phyloP scores from a whole-genome alignment of 2,888 invertebrate species.

The Lasioglossum figueresi region DNA sequence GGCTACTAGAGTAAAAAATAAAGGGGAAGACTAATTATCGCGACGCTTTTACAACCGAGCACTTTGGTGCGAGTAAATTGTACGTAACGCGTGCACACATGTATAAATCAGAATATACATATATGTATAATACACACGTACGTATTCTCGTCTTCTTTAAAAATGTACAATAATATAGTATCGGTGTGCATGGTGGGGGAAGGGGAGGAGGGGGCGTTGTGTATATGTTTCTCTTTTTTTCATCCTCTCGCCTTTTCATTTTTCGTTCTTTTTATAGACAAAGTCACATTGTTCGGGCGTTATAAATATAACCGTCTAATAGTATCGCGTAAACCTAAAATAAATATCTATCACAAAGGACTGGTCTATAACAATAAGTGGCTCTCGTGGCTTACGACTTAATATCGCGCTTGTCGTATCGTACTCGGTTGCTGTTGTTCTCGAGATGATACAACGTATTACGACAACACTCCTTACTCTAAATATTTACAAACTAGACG shows the following conservation, averaged over 20 bases:
- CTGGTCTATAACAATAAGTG: slow-evolving; percentile 74
- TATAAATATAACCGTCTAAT: slow-evolving; percentile 75
- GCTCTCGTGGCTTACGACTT: slow-evolving; percentile 54
- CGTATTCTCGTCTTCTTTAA: slow-evolving; percentile 6
- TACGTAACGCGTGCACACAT: neutral
- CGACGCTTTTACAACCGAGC: slow-evolving; percentile 54
- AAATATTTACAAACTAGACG: slow-evolving; percentile 65
- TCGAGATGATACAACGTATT: slow-evolving; percentile 24
- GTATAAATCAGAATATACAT: neutral
- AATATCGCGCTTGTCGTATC: slow-evolving; percentile 24
- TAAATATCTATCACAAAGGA: slow-evolving; percentile 83
- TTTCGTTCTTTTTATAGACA: slow-evolving; percentile 6
- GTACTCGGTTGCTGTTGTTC: slow-evolving; percentile 24
- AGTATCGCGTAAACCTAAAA: slow-evolving; percentile 77
- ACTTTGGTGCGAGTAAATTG: slow-evolving; percentile 59
- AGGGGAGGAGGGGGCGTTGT: no score
- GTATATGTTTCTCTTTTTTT: slow-evolving; percentile 40
- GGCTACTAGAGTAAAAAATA: slow-evolving; percentile 46
- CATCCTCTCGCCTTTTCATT: slow-evolving; percentile 19
- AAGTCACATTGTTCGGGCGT: slow-evolving; percentile 39
- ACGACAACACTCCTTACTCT: slow-evolving; percentile 36
- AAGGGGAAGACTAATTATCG: slow-evolving; percentile 63
- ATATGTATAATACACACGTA: slow-evolving; percentile 5
- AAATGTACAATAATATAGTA: slow-evolving; percentile 23
- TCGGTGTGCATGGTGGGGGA: slow-evolving; percentile 5